phyloP scores from a whole-genome alignment of 1,140 invertebrate genomes.

The Planococcus citri region DNA sequence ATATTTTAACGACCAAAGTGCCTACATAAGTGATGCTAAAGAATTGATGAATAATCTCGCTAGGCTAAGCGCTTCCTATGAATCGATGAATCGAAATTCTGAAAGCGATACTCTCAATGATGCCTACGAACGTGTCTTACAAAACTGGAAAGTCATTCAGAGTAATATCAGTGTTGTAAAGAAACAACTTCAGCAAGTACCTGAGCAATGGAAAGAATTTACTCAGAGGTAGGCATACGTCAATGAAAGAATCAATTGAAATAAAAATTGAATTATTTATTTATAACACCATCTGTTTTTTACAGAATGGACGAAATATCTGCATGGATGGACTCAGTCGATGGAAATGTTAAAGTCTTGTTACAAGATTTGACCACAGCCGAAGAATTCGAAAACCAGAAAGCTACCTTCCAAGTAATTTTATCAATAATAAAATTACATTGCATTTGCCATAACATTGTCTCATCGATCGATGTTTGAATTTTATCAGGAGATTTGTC shows the following conservation, averaged over 20 bases:
- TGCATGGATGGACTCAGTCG: constrained; percentile 82
- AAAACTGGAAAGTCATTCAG: constrained; percentile 21
- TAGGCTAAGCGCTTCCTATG: neutral
- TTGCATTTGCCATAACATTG: too few relatives aligned
- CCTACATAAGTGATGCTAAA: constrained; percentile 22
- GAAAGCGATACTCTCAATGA: constrained; percentile 9
- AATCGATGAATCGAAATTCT: constrained; percentile 1
- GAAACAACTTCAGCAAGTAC: constrained; percentile 57
- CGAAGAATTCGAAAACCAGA: constrained; percentile 79
- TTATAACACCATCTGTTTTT: constrained; percentile 14
- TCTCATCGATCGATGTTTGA: too few relatives aligned
- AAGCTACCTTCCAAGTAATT: constrained; percentile 71
- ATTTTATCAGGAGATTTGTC: constrained; percentile 59
- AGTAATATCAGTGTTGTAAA: constrained; percentile 19
- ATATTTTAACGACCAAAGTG: constrained; percentile 19
- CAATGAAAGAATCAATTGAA: too few relatives aligned
- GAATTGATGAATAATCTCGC: constrained; percentile 21
- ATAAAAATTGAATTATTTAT: neutral
- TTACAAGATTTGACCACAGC: constrained; percentile 67
- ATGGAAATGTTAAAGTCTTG: constrained; percentile 65
- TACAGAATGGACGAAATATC: constrained; percentile 64
- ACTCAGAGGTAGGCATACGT: constrained; percentile 57
- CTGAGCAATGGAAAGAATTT: constrained; percentile 79
- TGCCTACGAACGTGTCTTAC: constrained; percentile 3
- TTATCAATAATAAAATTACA: too few relatives aligned